phyloP scores from a whole-genome alignment of 2,113 vertebrate species.

The Percina caprodes region DNA sequence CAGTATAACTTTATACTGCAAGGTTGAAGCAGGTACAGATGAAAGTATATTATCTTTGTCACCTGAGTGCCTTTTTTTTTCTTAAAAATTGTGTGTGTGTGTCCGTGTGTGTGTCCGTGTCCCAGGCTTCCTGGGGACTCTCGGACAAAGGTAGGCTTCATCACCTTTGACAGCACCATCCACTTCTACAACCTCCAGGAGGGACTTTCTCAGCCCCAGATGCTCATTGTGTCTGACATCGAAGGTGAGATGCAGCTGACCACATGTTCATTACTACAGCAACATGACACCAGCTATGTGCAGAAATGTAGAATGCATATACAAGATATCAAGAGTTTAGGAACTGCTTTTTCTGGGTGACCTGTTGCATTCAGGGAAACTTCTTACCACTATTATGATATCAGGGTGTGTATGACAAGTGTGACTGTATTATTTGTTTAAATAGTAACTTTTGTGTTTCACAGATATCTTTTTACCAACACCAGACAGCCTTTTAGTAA shows the following conservation, averaged over 20 bases:
- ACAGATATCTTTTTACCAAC: slow-evolving; percentile 98
- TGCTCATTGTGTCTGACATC: slow-evolving; percentile 98
- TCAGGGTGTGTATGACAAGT: background rate
- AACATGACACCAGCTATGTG: background rate
- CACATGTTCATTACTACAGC: background rate
- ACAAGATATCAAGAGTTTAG: background rate
- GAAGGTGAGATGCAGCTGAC: slow-evolving; percentile 87
- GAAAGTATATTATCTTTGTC: background rate
- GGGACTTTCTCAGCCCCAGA: slow-evolving; percentile 97
- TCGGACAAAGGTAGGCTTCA: slow-evolving; percentile 96
- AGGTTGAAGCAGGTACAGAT: background rate
- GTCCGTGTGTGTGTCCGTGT: slow-evolving; percentile 1
- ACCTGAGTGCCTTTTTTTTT: background rate
- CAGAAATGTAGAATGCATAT: background rate
- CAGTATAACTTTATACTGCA: background rate
- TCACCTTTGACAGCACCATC: slow-evolving; percentile 98
- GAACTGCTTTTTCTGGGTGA: background rate
- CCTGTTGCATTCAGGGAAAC: background rate
- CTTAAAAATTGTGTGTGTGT: background rate
- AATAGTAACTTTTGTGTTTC: slow-evolving; percentile 58
- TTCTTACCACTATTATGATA: background rate
- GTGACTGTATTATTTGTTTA: background rate
- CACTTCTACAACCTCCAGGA: slow-evolving; percentile 99
- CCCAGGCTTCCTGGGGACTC: slow-evolving; percentile 95
- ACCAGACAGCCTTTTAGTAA: slow-evolving; percentile 97